These are phyloP conservation scores for Lycophotia porphyrea DNA, from an alignment of 2,888 invertebrate genomes.

Conservation along the genomic window DNA sequence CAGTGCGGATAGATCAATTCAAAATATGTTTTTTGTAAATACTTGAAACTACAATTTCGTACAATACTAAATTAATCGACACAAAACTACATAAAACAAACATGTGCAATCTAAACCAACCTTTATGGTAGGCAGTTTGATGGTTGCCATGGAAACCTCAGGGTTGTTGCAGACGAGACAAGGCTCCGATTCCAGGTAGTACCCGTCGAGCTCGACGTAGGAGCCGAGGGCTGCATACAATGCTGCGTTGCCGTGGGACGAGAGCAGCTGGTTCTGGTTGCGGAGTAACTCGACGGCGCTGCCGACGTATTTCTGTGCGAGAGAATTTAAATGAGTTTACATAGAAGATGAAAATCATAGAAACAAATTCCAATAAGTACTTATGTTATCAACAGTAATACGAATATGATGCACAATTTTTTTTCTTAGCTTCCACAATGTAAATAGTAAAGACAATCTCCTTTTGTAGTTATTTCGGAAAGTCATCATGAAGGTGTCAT, in stretches of 20 bases:
- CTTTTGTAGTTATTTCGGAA: no score
- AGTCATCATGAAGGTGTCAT: neutral
- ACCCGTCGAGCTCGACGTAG: conserved; percentile 98
- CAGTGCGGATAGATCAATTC: neutral
- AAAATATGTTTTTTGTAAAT: neutral
- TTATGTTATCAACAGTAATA: neutral
- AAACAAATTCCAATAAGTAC: neutral
- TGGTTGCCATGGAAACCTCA: conserved; percentile 97
- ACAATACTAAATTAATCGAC: neutral
- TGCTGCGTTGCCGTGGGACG: conserved; percentile 98
- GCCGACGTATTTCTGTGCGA: conserved; percentile 93
- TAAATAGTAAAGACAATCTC: neutral
- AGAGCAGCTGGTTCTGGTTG: conserved; percentile 96
- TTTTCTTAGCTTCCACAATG: neutral
- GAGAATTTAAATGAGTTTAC: neutral
- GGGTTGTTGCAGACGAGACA: conserved; percentile 99
- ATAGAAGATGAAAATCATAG: neutral
- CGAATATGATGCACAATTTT: neutral
- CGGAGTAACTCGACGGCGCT: conserved; percentile 96
- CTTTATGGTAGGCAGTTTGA: conserved; percentile 98
- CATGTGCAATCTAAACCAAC: conserved; percentile 79
- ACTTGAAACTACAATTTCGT: neutral
- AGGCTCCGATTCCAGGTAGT: conserved; percentile 98
- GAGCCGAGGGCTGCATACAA: conserved; percentile 97
- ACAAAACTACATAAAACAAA: neutral